Evolutionary conservation across 2,113 vertebrate genomes (phyloP).

Genomic region (Heterotis niloticus): DNA sequence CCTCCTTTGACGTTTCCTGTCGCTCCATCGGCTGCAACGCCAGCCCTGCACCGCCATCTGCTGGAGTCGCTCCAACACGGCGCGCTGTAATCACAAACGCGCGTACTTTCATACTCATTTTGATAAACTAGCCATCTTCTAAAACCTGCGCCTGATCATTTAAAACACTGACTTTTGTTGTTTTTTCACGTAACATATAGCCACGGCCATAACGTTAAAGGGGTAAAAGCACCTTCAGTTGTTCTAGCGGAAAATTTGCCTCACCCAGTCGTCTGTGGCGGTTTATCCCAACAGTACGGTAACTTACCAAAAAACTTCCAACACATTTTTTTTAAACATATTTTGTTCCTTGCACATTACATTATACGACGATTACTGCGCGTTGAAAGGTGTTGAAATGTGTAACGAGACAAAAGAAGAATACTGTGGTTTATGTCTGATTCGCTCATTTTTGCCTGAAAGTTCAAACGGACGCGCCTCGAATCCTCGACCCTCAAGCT

Average conservation of each 20-base stretch:
- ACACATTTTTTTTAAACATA: too few species aligned
- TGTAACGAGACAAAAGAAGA: neutral
- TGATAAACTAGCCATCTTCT: neutral
- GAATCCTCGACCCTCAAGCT: neutral
- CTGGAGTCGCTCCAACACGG: conserved; percentile 32
- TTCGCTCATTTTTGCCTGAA: neutral
- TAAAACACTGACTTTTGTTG: neutral
- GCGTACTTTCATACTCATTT: neutral
- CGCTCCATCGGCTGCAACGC: conserved; percentile 10
- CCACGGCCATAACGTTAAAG: too few species aligned
- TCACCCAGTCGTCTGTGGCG: too few species aligned
- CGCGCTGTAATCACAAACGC: neutral
- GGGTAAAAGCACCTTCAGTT: too few species aligned
- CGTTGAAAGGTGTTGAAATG: neutral
- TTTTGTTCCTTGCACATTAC: too few species aligned
- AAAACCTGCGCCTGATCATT: neutral
- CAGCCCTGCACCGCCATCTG: conserved; percentile 58
- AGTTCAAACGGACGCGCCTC: too few species aligned
- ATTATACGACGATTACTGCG: neutral
- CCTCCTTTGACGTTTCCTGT: neutral
- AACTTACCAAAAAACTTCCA: too few species aligned
- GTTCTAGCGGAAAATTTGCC: too few species aligned
- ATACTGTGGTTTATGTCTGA: neutral
- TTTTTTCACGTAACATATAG: neutral
- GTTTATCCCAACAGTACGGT: too few species aligned